Base-by-base conservation (phyloP, 1,140 invertebrate genomes). In the Brachionus rotundiformis region DNA sequence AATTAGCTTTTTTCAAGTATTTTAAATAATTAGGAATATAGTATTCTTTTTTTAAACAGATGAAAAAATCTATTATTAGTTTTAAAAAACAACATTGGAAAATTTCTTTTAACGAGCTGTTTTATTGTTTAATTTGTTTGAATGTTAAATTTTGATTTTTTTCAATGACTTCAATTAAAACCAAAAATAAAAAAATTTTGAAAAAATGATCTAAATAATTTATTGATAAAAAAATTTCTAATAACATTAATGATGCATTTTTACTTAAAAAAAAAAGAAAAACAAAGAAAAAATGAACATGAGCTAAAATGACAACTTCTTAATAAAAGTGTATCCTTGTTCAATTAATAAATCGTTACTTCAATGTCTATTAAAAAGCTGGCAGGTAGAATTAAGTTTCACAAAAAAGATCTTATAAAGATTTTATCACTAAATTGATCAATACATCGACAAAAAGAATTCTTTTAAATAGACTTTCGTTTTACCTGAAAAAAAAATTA, bases 141-240 rank as follows among this genome's bases (percentile, higher is more conserved):
- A n/a, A n/a, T n/a, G n/a, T n/a, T 19, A 49, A 49, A n/a, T 49
- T 6, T 6, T 49, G 3, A 16, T 49, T 49, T 47, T 47, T 49
- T 23, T 49, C 13, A 23, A 49, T 49, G 6, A 16, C 11, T n/a
- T n/a, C n/a, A n/a, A n/a, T n/a, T n/a, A n/a, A n/a, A n/a, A n/a
- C n/a, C n/a, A n/a, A n/a, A n/a, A 54, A 19, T 54, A 54, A 54
- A 54, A 54, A 54, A 16, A 54, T 54, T 54, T 54, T 54, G 19
- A 23, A 54, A 54, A 54, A 54, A 7, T 54, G 47, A 54, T 19
- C 16, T 54, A 16, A 54, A 54, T 54, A 54, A 54, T 54, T 54
- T 54, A 54, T 54, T 54, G 47, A 54, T 54, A 54, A 54, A 54
- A 54, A 54, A 41, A 41, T 41, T 54, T 54, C 47, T 19, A 19